Percentiles rank a stretch among this genome's conserved stretches.
Evolutionary conservation across 2,797 vertebrate species (phyloP).

Genomic region (Enteromius paludinosus): DNA sequence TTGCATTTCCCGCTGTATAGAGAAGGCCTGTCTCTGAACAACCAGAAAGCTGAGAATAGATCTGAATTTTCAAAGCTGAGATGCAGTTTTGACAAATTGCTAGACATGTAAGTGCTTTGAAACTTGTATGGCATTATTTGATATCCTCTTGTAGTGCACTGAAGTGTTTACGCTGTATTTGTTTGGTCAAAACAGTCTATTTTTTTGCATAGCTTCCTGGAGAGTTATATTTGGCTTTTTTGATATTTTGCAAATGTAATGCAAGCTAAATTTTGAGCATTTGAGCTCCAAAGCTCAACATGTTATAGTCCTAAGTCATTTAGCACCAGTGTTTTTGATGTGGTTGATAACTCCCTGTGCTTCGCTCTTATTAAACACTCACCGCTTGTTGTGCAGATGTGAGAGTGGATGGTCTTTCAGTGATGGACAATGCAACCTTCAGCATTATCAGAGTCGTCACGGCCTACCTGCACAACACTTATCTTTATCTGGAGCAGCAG

Average conservation of each 20-base stretch:
- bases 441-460: conserved; percentile 57
- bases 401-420: conserved; percentile 34
- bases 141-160: not conserved
- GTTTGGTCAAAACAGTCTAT: not conserved
- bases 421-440: conserved; percentile 57
- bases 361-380: not conserved
- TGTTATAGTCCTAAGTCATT: not conserved
- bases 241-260: not conserved
- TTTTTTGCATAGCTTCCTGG: not conserved
- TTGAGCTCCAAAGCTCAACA: not conserved
- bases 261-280: not conserved
- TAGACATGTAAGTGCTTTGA: conserved; percentile 1
- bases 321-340: not conserved
- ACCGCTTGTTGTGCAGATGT: conserved; percentile 8
- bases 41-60: conserved; percentile 7
- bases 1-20: conserved; percentile 1
- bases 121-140: conserved; percentile 20
- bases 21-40: not conserved
- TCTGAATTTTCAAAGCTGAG: conserved; percentile 17
- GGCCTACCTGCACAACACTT: conserved; percentile 59
- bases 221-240: not conserved
- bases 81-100: conserved; percentile 26
- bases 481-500: conserved; percentile 61
- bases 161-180: conserved; percentile 13
- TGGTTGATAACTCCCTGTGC: not conserved